A percentile compares a stretch with the other conserved stretches of the same genome.
Conservation (phyloP, 2,888 invertebrate genomes). For the Therioaphis trifolii region DNA sequence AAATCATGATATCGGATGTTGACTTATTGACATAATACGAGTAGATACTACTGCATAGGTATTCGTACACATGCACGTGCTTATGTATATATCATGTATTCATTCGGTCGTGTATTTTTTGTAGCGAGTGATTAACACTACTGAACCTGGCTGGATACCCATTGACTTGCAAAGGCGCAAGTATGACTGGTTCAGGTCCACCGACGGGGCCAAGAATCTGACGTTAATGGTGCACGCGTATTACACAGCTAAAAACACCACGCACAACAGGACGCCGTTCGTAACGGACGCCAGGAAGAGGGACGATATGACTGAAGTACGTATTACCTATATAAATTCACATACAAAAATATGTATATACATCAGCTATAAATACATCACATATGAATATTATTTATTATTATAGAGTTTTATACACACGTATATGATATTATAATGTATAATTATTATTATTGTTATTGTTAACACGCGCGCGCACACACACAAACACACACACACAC, state of each 20-base stretch:
- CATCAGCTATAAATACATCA: too few species aligned
- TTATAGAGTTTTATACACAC: too few species aligned
- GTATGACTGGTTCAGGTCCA: slow-evolving; percentile 28
- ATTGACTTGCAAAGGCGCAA: slow-evolving; percentile 30
- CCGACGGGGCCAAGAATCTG: slow-evolving; percentile 18
- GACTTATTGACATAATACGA: too few species aligned
- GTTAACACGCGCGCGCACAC: too few species aligned
- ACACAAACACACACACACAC: too few species aligned
- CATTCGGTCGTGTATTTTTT: background rate
- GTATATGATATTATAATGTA: too few species aligned
- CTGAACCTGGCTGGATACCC: slow-evolving; percentile 12
- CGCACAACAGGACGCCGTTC: slow-evolving; percentile 19
- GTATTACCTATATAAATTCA: background rate
- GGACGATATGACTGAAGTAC: slow-evolving; percentile 42
- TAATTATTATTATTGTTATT: too few species aligned
- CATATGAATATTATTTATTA: too few species aligned
- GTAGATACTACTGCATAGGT: background rate
- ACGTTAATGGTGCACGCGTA: slow-evolving; percentile 33
- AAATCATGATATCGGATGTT: too few species aligned
- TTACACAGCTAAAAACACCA: background rate
- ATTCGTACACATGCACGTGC: background rate
- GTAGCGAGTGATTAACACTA: slow-evolving; percentile 36
- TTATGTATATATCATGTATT: background rate
- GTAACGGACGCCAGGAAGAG: slow-evolving; percentile 48
- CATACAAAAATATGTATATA: too few species aligned